Evolutionary conservation across 2,888 invertebrate genomes (phyloP), one percentile per base, ranked within the genome.

Genomic region (Luperina nickerlii): DNA sequence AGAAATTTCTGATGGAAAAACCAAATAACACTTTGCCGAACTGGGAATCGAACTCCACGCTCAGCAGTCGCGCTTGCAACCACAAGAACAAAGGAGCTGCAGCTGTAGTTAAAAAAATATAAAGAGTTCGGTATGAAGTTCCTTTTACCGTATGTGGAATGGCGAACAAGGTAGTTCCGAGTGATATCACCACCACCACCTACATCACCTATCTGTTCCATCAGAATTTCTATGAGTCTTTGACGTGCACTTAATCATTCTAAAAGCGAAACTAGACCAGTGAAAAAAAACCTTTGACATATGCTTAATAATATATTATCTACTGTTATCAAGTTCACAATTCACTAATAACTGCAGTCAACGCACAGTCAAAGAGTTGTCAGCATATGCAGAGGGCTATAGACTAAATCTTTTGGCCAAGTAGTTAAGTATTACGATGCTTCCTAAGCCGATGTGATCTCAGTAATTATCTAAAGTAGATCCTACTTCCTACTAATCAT

Each of bases 211-310:
- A 18, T 54, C 13, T 4, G 9, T 20, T 1, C 7, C 1, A 24
- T 27, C 57, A 51, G 15, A 27, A 27, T 54, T 11, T 48, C n/a
- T 79, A 32, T 32, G 32, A 32, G 32, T 32, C 32, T 32, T 32
- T 32, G 32, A 32, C 32, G 32, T 32, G 32, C 32, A 32, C 32
- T 32, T 32, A 32, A 32, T 32, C 32, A 32, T 32, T 32, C 32
- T 32, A 79, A 79, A 79, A 80, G 60, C 42, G 4, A 27, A 24
- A 48, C 38, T 45, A 27, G 24, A 48, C n/a, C 8, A n/a, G n/a
- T n/a, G n/a, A n/a, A n/a, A n/a, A n/a, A n/a, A n/a, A n/a, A n/a
- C 13, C 20, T 24, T 38, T 20, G 45, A 42, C 5, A 20, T 3
- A 57, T 68, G 18, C 24, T 48, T 68, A 15, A 45, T 15, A 48